Evolutionary conservation across 92 coral and sea anemone species (phyloP).

Genomic region (Isaurus tuberculatus): DNA sequence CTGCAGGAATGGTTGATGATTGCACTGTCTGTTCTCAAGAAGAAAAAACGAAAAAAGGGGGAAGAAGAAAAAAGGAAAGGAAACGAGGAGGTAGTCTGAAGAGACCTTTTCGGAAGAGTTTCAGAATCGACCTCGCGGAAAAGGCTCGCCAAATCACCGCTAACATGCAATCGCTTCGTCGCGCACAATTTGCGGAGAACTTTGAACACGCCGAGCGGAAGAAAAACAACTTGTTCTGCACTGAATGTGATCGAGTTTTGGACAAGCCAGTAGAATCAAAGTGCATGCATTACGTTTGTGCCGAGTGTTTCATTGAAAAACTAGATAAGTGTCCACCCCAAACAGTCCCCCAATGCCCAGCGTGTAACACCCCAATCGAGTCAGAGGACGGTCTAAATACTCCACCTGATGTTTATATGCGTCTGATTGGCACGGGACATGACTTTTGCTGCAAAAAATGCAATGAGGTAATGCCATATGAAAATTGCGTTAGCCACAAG

Average conservation of each 20-base stretch:
- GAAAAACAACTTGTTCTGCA: conserved; percentile 26
- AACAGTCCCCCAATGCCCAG: conserved; percentile 22
- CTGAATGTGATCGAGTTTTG: conserved; percentile 6
- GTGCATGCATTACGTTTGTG: conserved; percentile 37
- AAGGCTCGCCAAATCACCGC: conserved; percentile 26
- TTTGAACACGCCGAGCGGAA: conserved; percentile 20
- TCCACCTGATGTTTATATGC: conserved; percentile 14
- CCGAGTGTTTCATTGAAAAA: conserved; percentile 28
- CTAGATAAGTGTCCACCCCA: conserved; percentile 32
- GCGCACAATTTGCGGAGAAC: conserved; percentile 16
- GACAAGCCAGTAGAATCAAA: conserved; percentile 39
- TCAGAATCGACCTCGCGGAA: conserved; percentile 21
- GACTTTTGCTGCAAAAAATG: conserved; percentile 32
- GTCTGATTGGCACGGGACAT: conserved; percentile 30
- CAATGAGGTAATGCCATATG: conserved; percentile 22
- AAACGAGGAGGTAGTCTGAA: conserved; percentile 31
- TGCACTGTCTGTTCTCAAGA: conserved; percentile 27
- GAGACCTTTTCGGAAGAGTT: conserved; percentile 34
- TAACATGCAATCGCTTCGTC: conserved; percentile 8
- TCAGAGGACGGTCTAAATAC: conserved; percentile 17
- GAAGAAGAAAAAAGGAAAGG: conserved; percentile 26
- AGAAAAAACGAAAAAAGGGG: conserved; percentile 33
- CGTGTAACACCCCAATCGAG: conserved; percentile 9
- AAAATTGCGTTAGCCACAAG: conserved; percentile 13
- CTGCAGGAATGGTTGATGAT: conserved; percentile 14